Conservation (phyloP, 2,113 vertebrate genomes). For the Amblyornis subalaris region DNA sequence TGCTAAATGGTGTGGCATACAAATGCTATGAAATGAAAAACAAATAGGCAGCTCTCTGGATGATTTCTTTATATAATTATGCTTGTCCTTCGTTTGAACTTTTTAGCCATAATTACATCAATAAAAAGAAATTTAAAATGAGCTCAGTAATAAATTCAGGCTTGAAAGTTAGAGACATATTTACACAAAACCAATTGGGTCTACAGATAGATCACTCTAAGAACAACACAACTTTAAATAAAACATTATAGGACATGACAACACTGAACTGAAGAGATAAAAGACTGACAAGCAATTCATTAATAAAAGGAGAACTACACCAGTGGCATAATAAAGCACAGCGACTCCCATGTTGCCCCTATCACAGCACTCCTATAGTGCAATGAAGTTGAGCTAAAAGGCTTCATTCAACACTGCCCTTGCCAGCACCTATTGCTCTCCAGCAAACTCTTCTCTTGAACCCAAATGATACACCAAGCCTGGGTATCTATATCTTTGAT, state of each 20-base stretch:
- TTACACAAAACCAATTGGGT: background rate
- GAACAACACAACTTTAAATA: background rate
- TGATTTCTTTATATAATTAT: conserved; percentile 6
- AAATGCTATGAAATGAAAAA: background rate
- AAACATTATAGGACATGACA: background rate
- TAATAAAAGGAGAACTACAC: background rate
- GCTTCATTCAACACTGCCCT: background rate
- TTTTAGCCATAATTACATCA: background rate
- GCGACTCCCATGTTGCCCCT: background rate
- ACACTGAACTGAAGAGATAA: background rate
- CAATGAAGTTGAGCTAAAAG: background rate
- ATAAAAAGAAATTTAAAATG: conserved; percentile 21
- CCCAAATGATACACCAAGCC: background rate
- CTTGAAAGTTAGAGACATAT: background rate
- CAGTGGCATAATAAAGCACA: background rate
- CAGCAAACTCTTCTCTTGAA: background rate
- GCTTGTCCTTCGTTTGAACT: conserved; percentile 47
- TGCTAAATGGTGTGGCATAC: background rate
- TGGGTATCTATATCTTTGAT: background rate
- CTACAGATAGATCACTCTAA: background rate
- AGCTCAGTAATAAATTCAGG: conserved; percentile 1
- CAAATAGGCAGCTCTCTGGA: background rate
- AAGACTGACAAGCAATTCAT: background rate
- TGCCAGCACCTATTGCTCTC: background rate
- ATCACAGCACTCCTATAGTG: background rate